These are phyloP conservation scores for Phalacrocorax brasilianus DNA, from an alignment of 2,113 vertebrate species.

Conservation along the genomic window DNA sequence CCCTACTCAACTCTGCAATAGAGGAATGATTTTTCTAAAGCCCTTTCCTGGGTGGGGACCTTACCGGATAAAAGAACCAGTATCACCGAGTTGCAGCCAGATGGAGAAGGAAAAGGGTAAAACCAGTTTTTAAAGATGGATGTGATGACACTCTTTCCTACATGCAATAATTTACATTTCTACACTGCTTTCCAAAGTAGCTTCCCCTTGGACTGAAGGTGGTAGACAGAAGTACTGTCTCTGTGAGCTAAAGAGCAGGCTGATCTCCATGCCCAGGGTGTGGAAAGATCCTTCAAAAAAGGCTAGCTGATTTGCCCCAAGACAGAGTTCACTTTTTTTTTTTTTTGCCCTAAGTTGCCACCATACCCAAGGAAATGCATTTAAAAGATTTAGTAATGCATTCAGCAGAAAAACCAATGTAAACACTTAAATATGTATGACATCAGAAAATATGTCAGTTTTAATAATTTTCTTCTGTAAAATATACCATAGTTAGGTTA, in stretches of 20 bases:
- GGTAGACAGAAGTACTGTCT: background rate
- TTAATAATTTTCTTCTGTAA: background rate
- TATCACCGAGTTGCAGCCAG: background rate
- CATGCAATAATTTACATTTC: background rate
- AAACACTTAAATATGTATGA: background rate
- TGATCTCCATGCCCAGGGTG: background rate
- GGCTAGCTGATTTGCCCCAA: background rate
- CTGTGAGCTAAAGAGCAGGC: background rate
- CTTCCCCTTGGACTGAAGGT: background rate
- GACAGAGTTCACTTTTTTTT: rapidly evolving
- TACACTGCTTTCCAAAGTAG: background rate
- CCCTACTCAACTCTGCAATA: background rate
- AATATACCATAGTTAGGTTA: background rate
- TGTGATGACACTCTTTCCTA: background rate
- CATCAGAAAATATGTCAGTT: background rate
- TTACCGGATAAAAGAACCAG: background rate
- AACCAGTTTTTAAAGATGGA: background rate
- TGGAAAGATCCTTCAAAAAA: background rate
- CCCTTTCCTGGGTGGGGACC: background rate
- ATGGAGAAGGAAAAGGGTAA: background rate
- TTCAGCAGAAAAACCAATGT: background rate
- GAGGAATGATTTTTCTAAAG: background rate
- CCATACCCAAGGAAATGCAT: background rate
- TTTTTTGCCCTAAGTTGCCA: background rate
- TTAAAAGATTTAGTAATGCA: background rate